Base-by-base conservation (phyloP, 2,888 invertebrate genomes). In the Syrista parreyssii region DNA sequence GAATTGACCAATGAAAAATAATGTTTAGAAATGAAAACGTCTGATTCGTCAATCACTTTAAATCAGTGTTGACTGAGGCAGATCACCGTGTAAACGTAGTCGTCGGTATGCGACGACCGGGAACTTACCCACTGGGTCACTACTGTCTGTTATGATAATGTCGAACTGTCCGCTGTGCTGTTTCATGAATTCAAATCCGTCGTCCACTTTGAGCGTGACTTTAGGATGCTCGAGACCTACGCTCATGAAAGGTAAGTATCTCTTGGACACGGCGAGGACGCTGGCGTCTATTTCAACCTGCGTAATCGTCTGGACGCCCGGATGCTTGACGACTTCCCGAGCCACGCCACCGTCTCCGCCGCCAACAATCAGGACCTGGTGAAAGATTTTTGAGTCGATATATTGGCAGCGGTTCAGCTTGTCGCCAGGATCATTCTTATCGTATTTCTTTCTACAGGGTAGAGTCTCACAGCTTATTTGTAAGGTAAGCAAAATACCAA, bases 321-420 rank as follows among this genome's bases (percentile, higher is more conserved):
- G 97, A 92, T 99, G 98, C 91, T 99, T 99, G 1, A 96, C 94
- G 0, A 98, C 97, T 91, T 99, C 99, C 12, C 99, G 94, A 0
- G 98, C 97, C 6, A 99, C 98, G 1, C 99, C 99, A 0, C 99
- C 99, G 92, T 99, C 99, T 0, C 99, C 99, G 0, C 99, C 99
- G 0, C 99, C 99, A 32, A 99, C 97, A 83, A 99, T 98, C 55
- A 99, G 93, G 3, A 98, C 94, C 95, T 95, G 83, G 1, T 86
- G 81, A 68, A 73, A 55, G 68, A 71, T 23, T 55, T 15, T 23
- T 40, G 40, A 55, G 2, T 55, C 0, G 9, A 55, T 55, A 55
- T 55, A 9, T 15, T 40, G 4, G 15, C 15, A 15, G 6, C 9
- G 55, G 23, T 55, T 55, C 0, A 9, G 2, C 9, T 55, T 23